A percentile compares a stretch with the other conserved stretches of the same genome.
phyloP scores from a whole-genome alignment of 2,113 vertebrate genomes.

The Paradoxurus hermaphroditus region DNA sequence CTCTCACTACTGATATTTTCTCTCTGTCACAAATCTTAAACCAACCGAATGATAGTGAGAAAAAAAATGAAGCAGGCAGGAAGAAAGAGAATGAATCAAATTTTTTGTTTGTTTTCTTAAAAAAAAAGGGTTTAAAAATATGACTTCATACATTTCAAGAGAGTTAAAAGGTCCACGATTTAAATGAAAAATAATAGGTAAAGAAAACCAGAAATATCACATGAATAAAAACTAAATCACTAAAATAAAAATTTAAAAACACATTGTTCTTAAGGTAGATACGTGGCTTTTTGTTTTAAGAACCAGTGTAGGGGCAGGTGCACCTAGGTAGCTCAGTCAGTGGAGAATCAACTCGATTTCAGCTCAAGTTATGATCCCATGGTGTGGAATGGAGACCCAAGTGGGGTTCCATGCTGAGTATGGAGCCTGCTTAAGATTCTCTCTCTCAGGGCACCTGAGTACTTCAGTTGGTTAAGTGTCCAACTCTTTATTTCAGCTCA shows the following conservation, averaged over 20 bases:
- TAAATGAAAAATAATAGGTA: constrained; percentile 61
- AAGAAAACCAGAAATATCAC: constrained; percentile 49
- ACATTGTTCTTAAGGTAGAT: constrained; percentile 56
- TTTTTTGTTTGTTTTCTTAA: constrained; percentile 22
- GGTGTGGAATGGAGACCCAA: no score
- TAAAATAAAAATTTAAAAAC: constrained; percentile 64
- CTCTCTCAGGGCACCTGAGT: no score
- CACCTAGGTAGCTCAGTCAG: no score
- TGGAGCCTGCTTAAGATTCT: no score
- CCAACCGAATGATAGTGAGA: not conserved
- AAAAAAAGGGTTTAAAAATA: constrained; percentile 82
- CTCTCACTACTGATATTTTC: not conserved
- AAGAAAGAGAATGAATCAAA: not conserved
- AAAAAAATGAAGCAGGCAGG: not conserved
- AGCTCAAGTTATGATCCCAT: no score
- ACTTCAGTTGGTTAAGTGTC: no score
- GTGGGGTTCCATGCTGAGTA: no score
- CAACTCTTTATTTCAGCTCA: no score
- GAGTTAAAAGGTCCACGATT: constrained; percentile 72
- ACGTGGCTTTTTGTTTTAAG: constrained; percentile 58
- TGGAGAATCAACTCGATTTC: no score
- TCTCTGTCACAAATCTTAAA: not conserved
- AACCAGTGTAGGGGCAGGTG: constrained; percentile 28
- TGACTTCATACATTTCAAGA: constrained; percentile 69
- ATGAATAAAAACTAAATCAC: constrained; percentile 64